Percentiles rank a stretch among this genome's conserved stretches.
These are phyloP conservation scores for Dolichopus griseipennis DNA, from an alignment of 2,888 invertebrate species.

Conservation along the genomic window DNA sequence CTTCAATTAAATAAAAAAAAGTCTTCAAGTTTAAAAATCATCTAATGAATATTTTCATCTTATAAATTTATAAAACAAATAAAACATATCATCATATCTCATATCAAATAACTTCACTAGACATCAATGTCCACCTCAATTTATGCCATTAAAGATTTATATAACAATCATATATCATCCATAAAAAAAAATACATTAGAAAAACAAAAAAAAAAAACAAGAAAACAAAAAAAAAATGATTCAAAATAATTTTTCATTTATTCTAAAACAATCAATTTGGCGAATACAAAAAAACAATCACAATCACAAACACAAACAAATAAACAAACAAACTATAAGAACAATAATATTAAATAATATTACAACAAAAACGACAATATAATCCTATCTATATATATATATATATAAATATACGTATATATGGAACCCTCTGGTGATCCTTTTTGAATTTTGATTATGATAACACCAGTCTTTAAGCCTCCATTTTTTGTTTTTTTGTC, in stretches of 20 bases:
- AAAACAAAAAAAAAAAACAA: too few species aligned
- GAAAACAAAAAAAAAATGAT: too few species aligned
- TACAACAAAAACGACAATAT: not conserved
- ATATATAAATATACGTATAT: too few species aligned
- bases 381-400: too few species aligned
- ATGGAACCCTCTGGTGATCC: not conserved
- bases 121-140: constrained; percentile 4
- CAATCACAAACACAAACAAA: too few species aligned
- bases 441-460: not conserved
- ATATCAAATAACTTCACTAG: not conserved
- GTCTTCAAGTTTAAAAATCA: too few species aligned
- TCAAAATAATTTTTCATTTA: not conserved
- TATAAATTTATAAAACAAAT: too few species aligned
- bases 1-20: too few species aligned
- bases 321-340: not conserved
- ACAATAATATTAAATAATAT: not conserved
- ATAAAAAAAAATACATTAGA: not conserved
- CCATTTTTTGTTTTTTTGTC: too few species aligned
- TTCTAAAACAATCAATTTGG: not conserved
- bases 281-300: too few species aligned
- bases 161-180: not conserved
- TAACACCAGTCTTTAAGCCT: not conserved
- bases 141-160: not conserved
- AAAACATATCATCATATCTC: not conserved
- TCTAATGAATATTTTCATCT: too few species aligned